Conservation (phyloP, 2,113 vertebrate genomes). For the Aldabrachelys gigantea region DNA sequence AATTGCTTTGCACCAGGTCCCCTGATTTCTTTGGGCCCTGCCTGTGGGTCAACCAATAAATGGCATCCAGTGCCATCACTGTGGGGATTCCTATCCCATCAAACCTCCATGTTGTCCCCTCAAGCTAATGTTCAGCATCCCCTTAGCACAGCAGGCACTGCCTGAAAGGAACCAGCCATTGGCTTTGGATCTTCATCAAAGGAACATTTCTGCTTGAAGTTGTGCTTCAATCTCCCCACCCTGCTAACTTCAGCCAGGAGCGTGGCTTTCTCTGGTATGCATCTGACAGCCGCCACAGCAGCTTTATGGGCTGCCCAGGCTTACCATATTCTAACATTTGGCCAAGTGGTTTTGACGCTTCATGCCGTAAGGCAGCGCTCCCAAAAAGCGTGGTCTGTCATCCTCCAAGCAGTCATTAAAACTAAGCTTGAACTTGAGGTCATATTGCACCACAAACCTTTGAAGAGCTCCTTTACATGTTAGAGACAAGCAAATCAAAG, state of each 20-base stretch:
- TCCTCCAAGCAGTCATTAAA: conserved; percentile 65
- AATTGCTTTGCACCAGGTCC: too few relatives aligned
- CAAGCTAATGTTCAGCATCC: conserved; percentile 13
- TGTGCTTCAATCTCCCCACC: not conserved
- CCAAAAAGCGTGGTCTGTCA: conserved; percentile 58
- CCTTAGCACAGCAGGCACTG: conserved; percentile 1
- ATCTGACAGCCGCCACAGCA: conserved; percentile 35
- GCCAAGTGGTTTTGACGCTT: conserved; percentile 63
- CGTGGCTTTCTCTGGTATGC: conserved; percentile 7
- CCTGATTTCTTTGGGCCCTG: not conserved
- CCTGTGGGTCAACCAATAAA: not conserved
- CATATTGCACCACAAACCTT: conserved; percentile 56
- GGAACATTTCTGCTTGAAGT: not conserved
- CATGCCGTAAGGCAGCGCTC: conserved; percentile 58
- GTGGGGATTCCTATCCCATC: not conserved
- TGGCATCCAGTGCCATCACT: not conserved
- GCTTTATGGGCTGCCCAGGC: conserved; percentile 38
- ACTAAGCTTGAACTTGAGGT: conserved; percentile 69
- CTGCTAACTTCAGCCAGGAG: conserved; percentile 41
- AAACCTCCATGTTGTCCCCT: not conserved
- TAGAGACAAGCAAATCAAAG: conserved; percentile 39
- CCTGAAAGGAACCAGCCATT: conserved; percentile 32
- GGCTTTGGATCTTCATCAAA: conserved; percentile 36
- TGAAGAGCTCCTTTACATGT: conserved; percentile 46
- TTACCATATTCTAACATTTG: conserved; percentile 46